Base-by-base conservation (phyloP, 2,113 vertebrate genomes). In the Tenebrosternarchus preto region DNA sequence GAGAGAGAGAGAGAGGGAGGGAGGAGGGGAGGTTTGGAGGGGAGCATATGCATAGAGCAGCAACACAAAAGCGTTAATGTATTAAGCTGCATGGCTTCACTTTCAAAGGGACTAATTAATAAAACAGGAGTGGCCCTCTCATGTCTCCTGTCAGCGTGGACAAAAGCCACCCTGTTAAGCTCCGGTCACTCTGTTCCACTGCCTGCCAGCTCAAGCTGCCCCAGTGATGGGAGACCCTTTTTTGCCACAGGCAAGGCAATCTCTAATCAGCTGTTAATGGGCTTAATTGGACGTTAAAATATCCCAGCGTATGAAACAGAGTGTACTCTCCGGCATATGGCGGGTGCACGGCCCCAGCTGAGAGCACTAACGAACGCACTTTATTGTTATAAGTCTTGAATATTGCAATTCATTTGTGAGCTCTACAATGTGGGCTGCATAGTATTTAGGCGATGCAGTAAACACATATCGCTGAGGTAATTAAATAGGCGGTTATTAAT, bases 251-350 rank as follows among this genome's bases (percentile, higher is more conserved):
- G 91, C 91, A 85, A 87, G 67, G 61, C 86, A 86, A 57, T 89
- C 89, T 85, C 89, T 93, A 93, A 93, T 93, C 92, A 93, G 91
- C 90, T 86, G 90, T 89, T 93, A 93, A 94, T 93, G 91, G 92
- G 91, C 88, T 85, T 94, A 93, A 94, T 93, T 93, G 91, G 90
- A 91, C 87, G 89, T 92, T 94, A 93, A 93, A 92, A 91, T 89
- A 92, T 91, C 89, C 86, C 86, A 84, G 86, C 86, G 89, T 88
- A 90, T 89, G 88, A 92, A 91, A 89, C 89, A 88, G 89, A 83
- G 88, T n/a, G n/a, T 80, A 85, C 88, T 90, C 75, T 92, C 85
- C 90, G 90, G 88, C 91, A 90, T 91, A 91, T 92, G 92, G 88
- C 85, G 88, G 83, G 84, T 89, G 83, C 84, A 85, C 87, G 16